phyloP scores from a whole-genome alignment of 1,140 invertebrate genomes.

The Carcinoscorpius rotundicauda region DNA sequence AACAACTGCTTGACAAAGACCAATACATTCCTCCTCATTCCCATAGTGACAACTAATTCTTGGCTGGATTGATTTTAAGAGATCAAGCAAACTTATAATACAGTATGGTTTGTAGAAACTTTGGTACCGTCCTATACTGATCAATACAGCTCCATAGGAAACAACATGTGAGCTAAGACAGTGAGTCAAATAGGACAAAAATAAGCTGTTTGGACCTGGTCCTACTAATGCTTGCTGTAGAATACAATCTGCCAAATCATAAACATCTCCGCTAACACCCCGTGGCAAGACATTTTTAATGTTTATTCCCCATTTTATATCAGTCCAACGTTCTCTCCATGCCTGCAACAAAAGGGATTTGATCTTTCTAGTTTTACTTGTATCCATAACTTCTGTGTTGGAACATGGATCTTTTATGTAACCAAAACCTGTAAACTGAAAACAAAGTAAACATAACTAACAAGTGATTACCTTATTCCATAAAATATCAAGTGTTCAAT shows the following conservation, averaged over 20 bases:
- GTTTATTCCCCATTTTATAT: conserved; percentile 89
- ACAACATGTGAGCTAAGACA: conserved; percentile 74
- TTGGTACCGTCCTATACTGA: conserved; percentile 64
- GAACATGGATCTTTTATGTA: no score
- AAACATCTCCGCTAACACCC: conserved; percentile 74
- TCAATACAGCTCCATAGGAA: conserved; percentile 74
- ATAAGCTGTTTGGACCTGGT: conserved; percentile 74
- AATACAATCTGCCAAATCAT: conserved; percentile 82
- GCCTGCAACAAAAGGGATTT: conserved; percentile 72
- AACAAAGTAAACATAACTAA: no score
- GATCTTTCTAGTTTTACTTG: conserved; percentile 69
- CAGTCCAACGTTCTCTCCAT: conserved; percentile 87
- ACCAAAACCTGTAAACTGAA: no score
- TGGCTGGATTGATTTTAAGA: conserved; percentile 45
- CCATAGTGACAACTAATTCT: conserved; percentile 28
- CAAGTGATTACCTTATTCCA: no score
- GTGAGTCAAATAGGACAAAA: conserved; percentile 84
- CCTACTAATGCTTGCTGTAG: conserved; percentile 84
- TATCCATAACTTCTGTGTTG: conserved; percentile 27
- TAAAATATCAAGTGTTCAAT: no score
- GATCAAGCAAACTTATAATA: conserved; percentile 68
- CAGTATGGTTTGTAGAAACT: conserved; percentile 79
- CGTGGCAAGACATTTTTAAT: conserved; percentile 53
- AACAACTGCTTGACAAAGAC: conserved; percentile 30
- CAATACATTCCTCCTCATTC: conserved; percentile 32